These are phyloP conservation scores for Wasmannia auropunctata DNA, from an alignment of 1,140 invertebrate genomes.

Conservation along the genomic window DNA sequence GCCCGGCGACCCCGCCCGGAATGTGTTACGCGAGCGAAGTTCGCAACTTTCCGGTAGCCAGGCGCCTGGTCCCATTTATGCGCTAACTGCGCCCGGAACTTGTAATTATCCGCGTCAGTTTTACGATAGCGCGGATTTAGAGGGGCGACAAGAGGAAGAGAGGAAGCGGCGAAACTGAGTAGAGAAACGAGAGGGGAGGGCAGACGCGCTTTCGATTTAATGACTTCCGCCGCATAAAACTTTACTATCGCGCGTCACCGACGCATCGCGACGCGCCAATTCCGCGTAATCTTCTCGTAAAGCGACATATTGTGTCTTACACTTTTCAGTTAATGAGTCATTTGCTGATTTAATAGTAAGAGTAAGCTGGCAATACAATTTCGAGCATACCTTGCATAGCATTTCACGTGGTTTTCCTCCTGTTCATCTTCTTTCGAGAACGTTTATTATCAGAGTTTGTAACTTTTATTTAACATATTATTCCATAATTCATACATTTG, in stretches of 20 bases:
- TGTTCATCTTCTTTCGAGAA: background rate
- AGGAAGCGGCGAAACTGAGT: background rate
- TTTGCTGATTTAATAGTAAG: slow-evolving; percentile 13
- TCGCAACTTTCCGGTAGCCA: slow-evolving; percentile 41
- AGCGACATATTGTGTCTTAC: background rate
- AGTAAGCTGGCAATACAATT: background rate
- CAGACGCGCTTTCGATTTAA: slow-evolving; percentile 56
- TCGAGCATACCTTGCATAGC: background rate
- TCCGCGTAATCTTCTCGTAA: background rate
- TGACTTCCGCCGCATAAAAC: slow-evolving; percentile 46
- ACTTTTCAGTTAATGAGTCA: slow-evolving; percentile 14
- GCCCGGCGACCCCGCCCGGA: slow-evolving; percentile 4
- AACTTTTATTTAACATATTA: background rate
- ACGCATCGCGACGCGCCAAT: background rate
- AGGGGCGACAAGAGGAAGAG: slow-evolving; percentile 18
- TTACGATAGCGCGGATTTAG: slow-evolving; percentile 66
- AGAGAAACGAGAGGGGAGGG: background rate
- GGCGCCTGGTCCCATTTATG: slow-evolving; percentile 51
- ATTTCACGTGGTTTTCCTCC: background rate
- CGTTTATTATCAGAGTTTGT: background rate
- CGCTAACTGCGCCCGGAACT: slow-evolving; percentile 59
- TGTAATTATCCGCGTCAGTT: slow-evolving; percentile 67
- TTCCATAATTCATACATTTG: too few species aligned
- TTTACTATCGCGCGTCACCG: slow-evolving; percentile 38
- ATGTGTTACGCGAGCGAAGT: slow-evolving; percentile 35